Base-by-base conservation (phyloP, 2,888 invertebrate species). In the Hyalella azteca region DNA sequence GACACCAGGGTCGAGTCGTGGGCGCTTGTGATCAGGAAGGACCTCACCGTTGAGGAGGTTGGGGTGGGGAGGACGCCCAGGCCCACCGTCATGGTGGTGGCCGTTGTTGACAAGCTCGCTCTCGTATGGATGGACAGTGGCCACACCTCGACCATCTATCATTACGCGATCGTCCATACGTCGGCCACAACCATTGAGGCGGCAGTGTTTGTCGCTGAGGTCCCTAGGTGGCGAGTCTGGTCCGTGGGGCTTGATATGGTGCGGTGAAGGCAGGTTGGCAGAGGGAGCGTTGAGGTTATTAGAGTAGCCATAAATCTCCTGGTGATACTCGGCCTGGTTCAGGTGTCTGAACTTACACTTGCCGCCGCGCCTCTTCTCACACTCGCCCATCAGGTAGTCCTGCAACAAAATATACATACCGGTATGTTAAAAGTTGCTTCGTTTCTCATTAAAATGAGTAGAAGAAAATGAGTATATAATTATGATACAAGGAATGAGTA, bases 301-400 rank as follows among this genome's bases (percentile, higher is more conserved):
- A 85, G 48, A 87, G 85, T n/a, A 86, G 82, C 81, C 82, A 60
- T 80, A 81, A 45, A 85, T 80, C 41, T 82, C 84, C 54, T 81
- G 59, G 29, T 85, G 83, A n/a, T 85, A 85, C 29, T 85, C 85
- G 1, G 73, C 26, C 36, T 82, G 77, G 66, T 82, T 85, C 32
- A 87, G 82, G 85, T 90, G 91, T 45, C 89, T 88, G 86, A 89
- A 91, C 85, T 90, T 90, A 86, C 89, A 89, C 85, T 87, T 88
- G 73, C 86, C 87, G 3, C 89, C 90, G 26, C 84, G 76, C 22
- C 81, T 73, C 76, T 91, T 90, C 54, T 88, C 87, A 86, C 92
- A 92, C 59, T 89, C 89, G 36, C 91, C 91, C 86, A 90, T 90
- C 79, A 91, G 86, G 86, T 89, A 91, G 83, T 92, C 91, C 84